Conservation (phyloP, 2,113 vertebrate genomes). For the Psittacula cyanocephala region DNA sequence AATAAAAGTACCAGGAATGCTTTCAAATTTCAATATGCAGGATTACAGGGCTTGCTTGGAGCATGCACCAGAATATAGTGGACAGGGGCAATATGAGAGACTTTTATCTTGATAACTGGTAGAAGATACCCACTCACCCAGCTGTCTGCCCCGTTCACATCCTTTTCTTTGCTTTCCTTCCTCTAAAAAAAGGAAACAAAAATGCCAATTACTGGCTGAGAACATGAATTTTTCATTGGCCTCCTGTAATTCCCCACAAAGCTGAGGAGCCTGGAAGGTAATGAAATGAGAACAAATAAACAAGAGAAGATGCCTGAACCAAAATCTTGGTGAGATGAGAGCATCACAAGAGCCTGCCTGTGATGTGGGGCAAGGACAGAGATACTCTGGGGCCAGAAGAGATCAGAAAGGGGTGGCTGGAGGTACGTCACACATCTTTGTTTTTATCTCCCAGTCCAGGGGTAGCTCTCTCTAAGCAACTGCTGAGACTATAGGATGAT, state of each 20-base stretch:
- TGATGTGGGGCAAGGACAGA: background rate
- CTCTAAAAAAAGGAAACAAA: constrained; percentile 5
- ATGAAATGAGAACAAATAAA: constrained; percentile 35
- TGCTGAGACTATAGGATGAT: background rate
- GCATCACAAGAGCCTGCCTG: background rate
- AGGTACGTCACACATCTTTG: background rate
- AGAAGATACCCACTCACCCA: constrained; percentile 1
- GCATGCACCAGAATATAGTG: background rate
- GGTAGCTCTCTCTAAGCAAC: background rate
- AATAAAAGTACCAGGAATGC: constrained; percentile 8
- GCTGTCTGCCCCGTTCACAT: constrained; percentile 30
- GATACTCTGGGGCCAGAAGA: background rate
- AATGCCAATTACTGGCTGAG: constrained; percentile 49
- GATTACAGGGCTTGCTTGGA: background rate
- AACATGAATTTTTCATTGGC: constrained; percentile 57
- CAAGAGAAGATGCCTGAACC: background rate
- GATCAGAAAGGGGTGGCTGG: background rate
- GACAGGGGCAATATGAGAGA: background rate
- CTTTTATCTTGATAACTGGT: constrained; percentile 12
- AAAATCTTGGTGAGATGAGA: background rate
- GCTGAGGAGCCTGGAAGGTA: constrained; percentile 18
- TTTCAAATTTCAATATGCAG: constrained; percentile 38
- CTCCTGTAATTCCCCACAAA: constrained; percentile 51
- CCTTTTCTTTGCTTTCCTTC: constrained; percentile 26
- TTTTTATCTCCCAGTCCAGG: background rate